phyloP scores from a whole-genome alignment of 2,113 vertebrate genomes.

The Thunnus thynnus region DNA sequence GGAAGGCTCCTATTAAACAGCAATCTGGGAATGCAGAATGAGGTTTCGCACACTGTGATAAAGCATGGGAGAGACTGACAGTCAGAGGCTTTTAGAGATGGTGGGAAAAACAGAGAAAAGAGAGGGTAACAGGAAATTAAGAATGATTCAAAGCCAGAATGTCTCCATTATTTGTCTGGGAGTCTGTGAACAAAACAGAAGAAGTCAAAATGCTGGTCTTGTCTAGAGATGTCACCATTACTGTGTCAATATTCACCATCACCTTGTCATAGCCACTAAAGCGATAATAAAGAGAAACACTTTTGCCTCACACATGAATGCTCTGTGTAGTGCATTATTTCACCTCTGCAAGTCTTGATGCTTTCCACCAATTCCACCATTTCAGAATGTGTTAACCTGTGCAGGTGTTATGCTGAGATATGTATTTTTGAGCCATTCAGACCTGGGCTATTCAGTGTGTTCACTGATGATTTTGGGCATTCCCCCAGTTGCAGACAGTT shows the following conservation, averaged over 20 bases:
- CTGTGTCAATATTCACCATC: not conserved
- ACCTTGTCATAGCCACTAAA: not conserved
- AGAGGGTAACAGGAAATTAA: slow-evolving; percentile 67
- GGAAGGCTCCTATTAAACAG: slow-evolving; percentile 74
- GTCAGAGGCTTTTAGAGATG: slow-evolving; percentile 57
- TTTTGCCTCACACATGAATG: not conserved
- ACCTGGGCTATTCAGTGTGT: not conserved
- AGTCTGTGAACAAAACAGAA: slow-evolving; percentile 37
- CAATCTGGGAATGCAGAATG: slow-evolving; percentile 61
- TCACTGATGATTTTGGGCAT: slow-evolving; percentile 2
- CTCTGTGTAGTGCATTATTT: not conserved
- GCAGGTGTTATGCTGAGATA: slow-evolving; percentile 20
- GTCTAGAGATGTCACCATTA: slow-evolving; percentile 1
- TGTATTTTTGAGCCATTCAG: not conserved
- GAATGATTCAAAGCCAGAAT: slow-evolving; percentile 49
- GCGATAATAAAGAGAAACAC: not conserved
- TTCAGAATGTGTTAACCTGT: not conserved
- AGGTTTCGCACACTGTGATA: slow-evolving; percentile 57
- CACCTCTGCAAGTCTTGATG: not conserved
- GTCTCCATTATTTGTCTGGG: slow-evolving; percentile 38
- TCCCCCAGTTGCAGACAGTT: not conserved
- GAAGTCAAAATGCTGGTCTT: not conserved
- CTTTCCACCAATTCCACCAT: not conserved
- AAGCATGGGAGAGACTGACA: slow-evolving; percentile 59
- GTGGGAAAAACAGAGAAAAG: slow-evolving; percentile 55